Percentiles rank a stretch among this genome's conserved stretches.
These are phyloP conservation scores for Perca schrenkii DNA, from an alignment of 2,113 vertebrate genomes.

Conservation along the genomic window DNA sequence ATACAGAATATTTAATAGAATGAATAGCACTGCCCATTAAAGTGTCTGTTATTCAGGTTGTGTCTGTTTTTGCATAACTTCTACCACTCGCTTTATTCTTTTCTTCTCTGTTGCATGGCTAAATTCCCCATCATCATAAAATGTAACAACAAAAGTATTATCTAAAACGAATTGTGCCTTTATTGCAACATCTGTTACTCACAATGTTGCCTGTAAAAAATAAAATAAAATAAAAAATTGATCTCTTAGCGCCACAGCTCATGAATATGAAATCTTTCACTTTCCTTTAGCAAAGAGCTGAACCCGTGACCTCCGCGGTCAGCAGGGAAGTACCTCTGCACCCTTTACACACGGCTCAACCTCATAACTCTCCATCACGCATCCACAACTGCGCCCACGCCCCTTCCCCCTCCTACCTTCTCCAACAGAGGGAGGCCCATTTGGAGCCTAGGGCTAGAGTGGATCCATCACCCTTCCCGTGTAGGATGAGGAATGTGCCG, in stretches of 20 bases:
- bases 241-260: not conserved
- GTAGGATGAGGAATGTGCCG: constrained; percentile 73
- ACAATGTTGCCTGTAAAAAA: not conserved
- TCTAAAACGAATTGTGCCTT: constrained; percentile 31
- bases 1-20: constrained; percentile 16
- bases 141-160: constrained; percentile 11
- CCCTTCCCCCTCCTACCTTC: not conserved
- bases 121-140: constrained; percentile 34
- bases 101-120: not conserved
- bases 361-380: constrained; percentile 70
- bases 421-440: constrained; percentile 44
- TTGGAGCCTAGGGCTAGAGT: constrained; percentile 39
- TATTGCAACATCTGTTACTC: constrained; percentile 24
- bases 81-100: constrained; percentile 2
- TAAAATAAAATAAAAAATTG: not conserved
- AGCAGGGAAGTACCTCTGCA: constrained; percentile 19
- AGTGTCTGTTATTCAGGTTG: constrained; percentile 11
- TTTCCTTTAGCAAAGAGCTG: constrained; percentile 27
- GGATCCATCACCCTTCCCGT: constrained; percentile 63
- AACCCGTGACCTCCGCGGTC: constrained; percentile 36
- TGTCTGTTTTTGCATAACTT: constrained; percentile 20
- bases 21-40: constrained; percentile 32
- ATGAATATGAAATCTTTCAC: constrained; percentile 47
- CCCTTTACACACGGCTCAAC: constrained; percentile 32
- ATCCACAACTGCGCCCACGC: constrained; percentile 10